Base-by-base conservation (phyloP, 1,140 invertebrate genomes). In the Aricia agestis region DNA sequence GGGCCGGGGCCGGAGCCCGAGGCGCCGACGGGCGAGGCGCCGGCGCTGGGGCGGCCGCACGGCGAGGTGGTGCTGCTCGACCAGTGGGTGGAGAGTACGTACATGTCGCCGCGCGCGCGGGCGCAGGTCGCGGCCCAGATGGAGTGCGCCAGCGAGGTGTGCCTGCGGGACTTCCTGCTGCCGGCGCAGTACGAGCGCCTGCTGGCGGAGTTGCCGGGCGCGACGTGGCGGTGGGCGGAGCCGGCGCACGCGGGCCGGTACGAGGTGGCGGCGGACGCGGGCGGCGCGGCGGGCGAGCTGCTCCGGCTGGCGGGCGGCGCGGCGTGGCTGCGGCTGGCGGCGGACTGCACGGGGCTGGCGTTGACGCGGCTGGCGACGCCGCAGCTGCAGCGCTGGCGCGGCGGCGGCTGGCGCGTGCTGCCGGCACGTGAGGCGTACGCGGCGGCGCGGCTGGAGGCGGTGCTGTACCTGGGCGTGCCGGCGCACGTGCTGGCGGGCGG, bases 371-470 rank as follows among this genome's bases (percentile, higher is more conserved):
- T 94, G 72, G 90, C 80, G 58, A 86, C 93, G 85, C 86, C 89
- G 84, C 94, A 96, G 82, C 79, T 96, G 65, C 95, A 96, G 82
- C 93, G 93, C 74, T 96, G 95, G 95, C 88, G 88, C 1, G 85
- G 92, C 25, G 95, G 94, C 6, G 93, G 93, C 80, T 96, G 95
- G 32, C 78, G 92, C 91, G 82, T 93, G 69, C 79, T 93, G 69
- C 87, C 89, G 6, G 85, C 88, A 58, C 90, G 92, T 42, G 82
- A 84, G 67, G 85, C 87, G 72, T 93, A 92, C 79, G 80, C 86
- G 57, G 83, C 85, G 66, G 89, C 92, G 57, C 93, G 93, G 45
- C 82, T 94, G 13, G 94, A 94, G 77, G 81, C 93, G 17, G 85
- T 94, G 11, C 86, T 94, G 67, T 93, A 93, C 84, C 84, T 94